Evolutionary conservation across 2,797 vertebrate genomes (phyloP).

Genomic region (Takifugu ocellatus): DNA sequence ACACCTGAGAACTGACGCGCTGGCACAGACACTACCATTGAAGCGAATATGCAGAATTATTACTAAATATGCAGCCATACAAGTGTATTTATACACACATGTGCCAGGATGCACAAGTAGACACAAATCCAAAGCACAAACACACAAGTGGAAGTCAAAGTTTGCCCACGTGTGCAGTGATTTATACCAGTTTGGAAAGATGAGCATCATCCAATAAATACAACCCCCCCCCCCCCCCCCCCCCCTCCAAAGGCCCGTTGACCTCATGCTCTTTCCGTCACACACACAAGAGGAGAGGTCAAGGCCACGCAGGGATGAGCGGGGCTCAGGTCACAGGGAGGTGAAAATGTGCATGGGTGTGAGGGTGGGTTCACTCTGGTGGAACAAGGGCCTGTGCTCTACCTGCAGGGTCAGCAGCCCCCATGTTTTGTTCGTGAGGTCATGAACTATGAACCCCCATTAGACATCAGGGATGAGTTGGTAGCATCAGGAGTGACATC

Average conservation of each 20-base stretch:
- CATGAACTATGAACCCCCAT: conserved; percentile 52
- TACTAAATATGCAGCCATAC: conserved; percentile 30
- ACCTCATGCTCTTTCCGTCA: conserved; percentile 38
- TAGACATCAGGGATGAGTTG: not conserved
- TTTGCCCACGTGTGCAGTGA: conserved; percentile 27
- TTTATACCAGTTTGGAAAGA: conserved; percentile 56
- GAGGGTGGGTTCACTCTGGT: not conserved
- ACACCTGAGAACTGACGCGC: conserved; percentile 15
- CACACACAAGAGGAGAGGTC: conserved; percentile 46
- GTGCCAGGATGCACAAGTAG: conserved; percentile 30
- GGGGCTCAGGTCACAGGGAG: conserved; percentile 49
- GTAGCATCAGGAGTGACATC: too few species aligned
- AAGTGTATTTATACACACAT: conserved; percentile 20
- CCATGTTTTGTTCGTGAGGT: conserved; percentile 56
- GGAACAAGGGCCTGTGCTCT: not conserved
- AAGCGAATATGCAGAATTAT: conserved; percentile 12
- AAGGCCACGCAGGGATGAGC: conserved; percentile 62
- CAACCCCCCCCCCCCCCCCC: conserved; percentile 42
- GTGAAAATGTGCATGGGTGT: conserved; percentile 24
- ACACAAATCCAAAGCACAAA: not conserved
- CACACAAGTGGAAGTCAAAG: conserved; percentile 25
- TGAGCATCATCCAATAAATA: conserved; percentile 59
- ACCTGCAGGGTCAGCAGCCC: conserved; percentile 25
- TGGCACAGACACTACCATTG: conserved; percentile 24
- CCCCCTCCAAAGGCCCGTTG: conserved; percentile 37